Percentiles rank a stretch among this genome's conserved stretches.
Conservation (phyloP, 2,113 vertebrate genomes). For the Podiceps cristatus region DNA sequence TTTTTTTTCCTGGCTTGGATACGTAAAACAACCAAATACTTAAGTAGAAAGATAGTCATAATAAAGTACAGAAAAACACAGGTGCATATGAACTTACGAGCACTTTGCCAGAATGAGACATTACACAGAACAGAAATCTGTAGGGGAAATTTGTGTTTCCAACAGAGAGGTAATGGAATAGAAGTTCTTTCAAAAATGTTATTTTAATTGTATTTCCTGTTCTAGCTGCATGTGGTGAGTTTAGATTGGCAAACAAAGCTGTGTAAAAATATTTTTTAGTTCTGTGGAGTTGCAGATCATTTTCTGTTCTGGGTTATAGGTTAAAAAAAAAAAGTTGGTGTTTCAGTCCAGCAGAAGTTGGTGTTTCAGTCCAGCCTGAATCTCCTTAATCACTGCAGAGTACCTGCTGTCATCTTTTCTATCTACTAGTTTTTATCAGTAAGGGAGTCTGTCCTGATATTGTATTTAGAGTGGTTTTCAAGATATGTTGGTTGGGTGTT, state of each 20-base stretch:
- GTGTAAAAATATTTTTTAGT: background rate
- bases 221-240: background rate
- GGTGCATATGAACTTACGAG: background rate
- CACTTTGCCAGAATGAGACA: background rate
- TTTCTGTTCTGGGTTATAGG: background rate
- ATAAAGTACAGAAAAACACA: conserved; percentile 11
- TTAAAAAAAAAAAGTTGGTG: background rate
- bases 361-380: background rate
- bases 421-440: background rate
- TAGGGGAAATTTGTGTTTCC: background rate
- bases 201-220: conserved; percentile 11
- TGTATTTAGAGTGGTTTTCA: background rate
- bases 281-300: background rate
- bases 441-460: background rate
- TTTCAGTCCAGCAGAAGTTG: background rate
- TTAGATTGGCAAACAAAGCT: background rate
- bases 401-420: background rate
- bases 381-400: background rate
- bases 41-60: background rate
- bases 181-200: background rate
- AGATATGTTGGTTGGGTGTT: background rate
- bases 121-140: background rate
- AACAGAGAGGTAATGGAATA: background rate
- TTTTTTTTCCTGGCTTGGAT: background rate
- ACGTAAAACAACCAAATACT: background rate